These are phyloP conservation scores for Malurus leucopterus DNA, from an alignment of 2,797 vertebrate species.

Conservation along the genomic window DNA sequence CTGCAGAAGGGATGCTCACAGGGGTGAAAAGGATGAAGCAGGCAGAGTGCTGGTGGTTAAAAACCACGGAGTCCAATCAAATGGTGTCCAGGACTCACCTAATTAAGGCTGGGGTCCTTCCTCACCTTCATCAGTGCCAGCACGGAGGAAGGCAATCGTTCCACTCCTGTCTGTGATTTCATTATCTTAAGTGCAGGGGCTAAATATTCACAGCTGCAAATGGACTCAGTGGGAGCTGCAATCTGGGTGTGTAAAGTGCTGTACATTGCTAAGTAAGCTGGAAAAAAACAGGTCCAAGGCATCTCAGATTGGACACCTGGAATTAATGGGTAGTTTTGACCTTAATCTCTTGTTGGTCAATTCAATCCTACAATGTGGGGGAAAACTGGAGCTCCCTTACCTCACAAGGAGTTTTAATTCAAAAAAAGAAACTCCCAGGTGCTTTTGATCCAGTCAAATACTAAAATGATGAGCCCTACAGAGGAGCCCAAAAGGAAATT, in stretches of 20 bases:
- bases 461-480: slow-evolving; percentile 20
- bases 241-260: slow-evolving; percentile 13
- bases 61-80: neutral
- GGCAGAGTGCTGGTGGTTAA: rapidly evolving
- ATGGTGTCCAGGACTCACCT: neutral
- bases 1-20: neutral
- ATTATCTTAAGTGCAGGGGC: slow-evolving; percentile 40
- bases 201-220: slow-evolving; percentile 45
- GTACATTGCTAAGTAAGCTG: slow-evolving; percentile 6
- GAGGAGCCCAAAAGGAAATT: slow-evolving; percentile 45
- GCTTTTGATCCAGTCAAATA: neutral
- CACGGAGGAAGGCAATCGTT: neutral
- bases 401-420: neutral
- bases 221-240: slow-evolving; percentile 41
- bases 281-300: neutral
- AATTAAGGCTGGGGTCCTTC: neutral
- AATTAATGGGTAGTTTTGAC: slow-evolving; percentile 19
- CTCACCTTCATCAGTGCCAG: neutral
- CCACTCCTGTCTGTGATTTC: slow-evolving; percentile 1
- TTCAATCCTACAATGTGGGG: neutral
- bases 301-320: neutral
- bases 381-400: neutral
- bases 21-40: neutral
- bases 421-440: neutral
- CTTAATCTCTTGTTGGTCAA: slow-evolving; percentile 14